phyloP scores from a whole-genome alignment of 1,140 invertebrate genomes.

The Cecropterus lyciades region DNA sequence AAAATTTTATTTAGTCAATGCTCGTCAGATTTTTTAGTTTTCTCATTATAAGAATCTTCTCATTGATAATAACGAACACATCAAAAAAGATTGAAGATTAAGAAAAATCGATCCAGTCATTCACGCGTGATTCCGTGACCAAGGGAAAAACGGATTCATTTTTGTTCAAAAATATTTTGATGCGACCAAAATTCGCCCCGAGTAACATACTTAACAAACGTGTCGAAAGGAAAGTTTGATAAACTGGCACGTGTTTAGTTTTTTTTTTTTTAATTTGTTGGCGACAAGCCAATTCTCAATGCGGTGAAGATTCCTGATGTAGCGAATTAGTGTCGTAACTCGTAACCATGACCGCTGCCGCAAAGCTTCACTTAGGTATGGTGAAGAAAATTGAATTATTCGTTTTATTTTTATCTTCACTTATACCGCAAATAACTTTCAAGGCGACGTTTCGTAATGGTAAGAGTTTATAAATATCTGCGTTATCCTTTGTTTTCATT shows the following conservation, averaged over 20 bases:
- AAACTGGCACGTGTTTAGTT: conserved; percentile 20
- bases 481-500: conserved; percentile 1
- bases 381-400: conserved; percentile 34
- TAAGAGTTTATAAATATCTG: background rate
- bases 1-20: too few relatives aligned
- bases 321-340: conserved; percentile 34
- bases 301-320: conserved; percentile 34
- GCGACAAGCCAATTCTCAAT: conserved; percentile 24
- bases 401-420: conserved; percentile 13
- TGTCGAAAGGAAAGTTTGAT: conserved; percentile 16
- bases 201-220: background rate
- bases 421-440: conserved; percentile 16
- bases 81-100: too few relatives aligned
- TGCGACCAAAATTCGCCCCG: too few relatives aligned
- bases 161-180: too few relatives aligned
- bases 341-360: conserved; percentile 30
- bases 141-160: too few relatives aligned
- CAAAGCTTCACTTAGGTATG: conserved; percentile 22
- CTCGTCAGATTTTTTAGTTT: too few relatives aligned
- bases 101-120: too few relatives aligned
- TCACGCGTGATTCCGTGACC: too few relatives aligned
- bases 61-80: too few relatives aligned
- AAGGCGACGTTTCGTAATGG: conserved; percentile 14
- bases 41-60: too few relatives aligned
- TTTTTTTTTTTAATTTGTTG: conserved; percentile 29